Conservation (phyloP, 2,113 vertebrate species). For the Copsychus sechellarum region DNA sequence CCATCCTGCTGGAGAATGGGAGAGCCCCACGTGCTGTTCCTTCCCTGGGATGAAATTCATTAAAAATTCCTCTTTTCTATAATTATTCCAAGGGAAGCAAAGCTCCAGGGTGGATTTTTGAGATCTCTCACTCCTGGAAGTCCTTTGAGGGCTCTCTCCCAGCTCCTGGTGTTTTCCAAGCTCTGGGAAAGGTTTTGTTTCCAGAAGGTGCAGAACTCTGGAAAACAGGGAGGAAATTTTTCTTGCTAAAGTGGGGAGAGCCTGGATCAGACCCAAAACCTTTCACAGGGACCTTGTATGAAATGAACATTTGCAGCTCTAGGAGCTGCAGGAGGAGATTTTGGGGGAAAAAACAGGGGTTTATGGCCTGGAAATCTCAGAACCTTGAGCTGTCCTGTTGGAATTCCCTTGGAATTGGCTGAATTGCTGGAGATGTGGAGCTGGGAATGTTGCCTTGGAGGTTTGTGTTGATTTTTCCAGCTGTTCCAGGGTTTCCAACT, state of each 20-base stretch:
- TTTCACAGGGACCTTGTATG: neutral
- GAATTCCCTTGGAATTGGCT: neutral
- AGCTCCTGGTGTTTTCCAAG: neutral
- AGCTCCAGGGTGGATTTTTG: fast-evolving
- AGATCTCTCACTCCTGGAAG: neutral
- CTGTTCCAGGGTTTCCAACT: neutral
- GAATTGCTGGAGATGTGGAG: neutral
- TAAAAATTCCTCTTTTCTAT: neutral
- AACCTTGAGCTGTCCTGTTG: neutral
- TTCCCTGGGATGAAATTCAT: fast-evolving
- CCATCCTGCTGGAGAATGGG: fast-evolving
- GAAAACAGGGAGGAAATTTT: neutral
- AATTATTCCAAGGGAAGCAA: neutral
- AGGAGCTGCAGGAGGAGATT: neutral
- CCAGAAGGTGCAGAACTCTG: neutral
- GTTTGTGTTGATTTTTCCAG: neutral
- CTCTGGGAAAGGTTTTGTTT: neutral
- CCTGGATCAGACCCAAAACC: neutral
- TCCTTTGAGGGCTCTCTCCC: fast-evolving
- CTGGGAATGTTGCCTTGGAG: neutral
- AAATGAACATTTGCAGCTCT: neutral
- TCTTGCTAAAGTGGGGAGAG: neutral
- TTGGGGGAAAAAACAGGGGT: neutral
- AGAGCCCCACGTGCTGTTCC: fast-evolving
- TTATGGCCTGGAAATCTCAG: neutral